Percentiles rank a stretch among this genome's conserved stretches.
Evolutionary conservation across 2,888 invertebrate genomes (phyloP).

Genomic region (Hydropsyche betteni): DNA sequence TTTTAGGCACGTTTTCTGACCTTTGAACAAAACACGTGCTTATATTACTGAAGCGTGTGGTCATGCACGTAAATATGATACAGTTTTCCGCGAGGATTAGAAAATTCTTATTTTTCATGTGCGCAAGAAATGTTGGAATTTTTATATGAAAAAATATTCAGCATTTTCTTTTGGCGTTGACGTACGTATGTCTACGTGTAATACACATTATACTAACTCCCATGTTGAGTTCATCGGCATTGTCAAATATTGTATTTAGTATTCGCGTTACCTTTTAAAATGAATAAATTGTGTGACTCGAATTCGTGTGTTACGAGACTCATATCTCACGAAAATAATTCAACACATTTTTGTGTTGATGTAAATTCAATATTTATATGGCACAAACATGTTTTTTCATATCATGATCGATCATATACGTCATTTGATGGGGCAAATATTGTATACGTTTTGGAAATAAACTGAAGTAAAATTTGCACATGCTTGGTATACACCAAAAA

Average conservation of each 20-base stretch:
- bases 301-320: not conserved
- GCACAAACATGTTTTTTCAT: constrained; percentile 1
- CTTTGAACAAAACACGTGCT: constrained; percentile 1
- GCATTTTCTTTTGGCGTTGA: not conserved
- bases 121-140: not conserved
- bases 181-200: not conserved
- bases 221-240: no score
- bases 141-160: not conserved
- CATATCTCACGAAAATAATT: not conserved
- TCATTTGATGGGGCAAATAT: not conserved
- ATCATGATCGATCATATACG: constrained; percentile 16
- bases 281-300: constrained; percentile 19
- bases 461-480: not conserved
- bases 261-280: not conserved
- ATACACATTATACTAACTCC: no score
- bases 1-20: constrained; percentile 17
- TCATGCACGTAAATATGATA: not conserved
- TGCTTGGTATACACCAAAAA: no score
- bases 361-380: constrained; percentile 21
- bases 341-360: constrained; percentile 7
- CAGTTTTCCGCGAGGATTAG: no score
- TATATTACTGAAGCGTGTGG: not conserved
- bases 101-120: not conserved
- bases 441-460: not conserved
- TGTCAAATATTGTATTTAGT: no score